phyloP scores from a whole-genome alignment of 2,113 vertebrate genomes.

The Craseonycteris thonglongyai region DNA sequence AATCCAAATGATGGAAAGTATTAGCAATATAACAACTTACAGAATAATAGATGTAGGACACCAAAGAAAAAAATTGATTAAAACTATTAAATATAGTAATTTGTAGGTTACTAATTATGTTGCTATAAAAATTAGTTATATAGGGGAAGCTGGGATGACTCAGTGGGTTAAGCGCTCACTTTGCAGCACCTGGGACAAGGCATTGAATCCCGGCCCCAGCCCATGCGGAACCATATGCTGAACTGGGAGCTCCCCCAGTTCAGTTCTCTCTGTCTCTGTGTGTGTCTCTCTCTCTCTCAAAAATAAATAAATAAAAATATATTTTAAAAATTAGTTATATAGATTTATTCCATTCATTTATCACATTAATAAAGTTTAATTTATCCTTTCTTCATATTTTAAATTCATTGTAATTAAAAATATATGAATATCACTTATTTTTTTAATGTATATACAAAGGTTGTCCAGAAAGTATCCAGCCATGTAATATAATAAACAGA shows the following conservation, averaged over 20 bases:
- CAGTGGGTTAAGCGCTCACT: too few relatives aligned
- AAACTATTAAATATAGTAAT: neutral
- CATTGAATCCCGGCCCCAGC: too few relatives aligned
- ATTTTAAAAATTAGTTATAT: neutral
- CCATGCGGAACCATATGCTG: too few relatives aligned
- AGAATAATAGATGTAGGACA: neutral
- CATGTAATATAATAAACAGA: too few relatives aligned
- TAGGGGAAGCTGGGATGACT: too few relatives aligned
- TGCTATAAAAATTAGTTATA: neutral
- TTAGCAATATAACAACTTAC: neutral
- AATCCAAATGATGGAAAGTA: neutral
- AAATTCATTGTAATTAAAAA: neutral
- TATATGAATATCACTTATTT: neutral
- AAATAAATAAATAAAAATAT: too few relatives aligned
- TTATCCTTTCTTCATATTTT: neutral
- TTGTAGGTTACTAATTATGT: neutral
- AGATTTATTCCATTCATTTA: neutral
- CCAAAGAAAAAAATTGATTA: neutral
- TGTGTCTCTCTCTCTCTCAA: too few relatives aligned
- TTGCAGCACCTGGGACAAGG: too few relatives aligned
- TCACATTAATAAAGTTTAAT: neutral
- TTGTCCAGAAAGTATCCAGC: too few relatives aligned
- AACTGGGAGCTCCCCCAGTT: too few relatives aligned
- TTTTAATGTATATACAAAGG: too few relatives aligned
- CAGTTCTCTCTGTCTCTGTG: too few relatives aligned